A percentile compares a stretch with the other conserved stretches of the same genome.
Conservation (phyloP, 2,888 invertebrate species). For the Deladenus siricidicola region DNA sequence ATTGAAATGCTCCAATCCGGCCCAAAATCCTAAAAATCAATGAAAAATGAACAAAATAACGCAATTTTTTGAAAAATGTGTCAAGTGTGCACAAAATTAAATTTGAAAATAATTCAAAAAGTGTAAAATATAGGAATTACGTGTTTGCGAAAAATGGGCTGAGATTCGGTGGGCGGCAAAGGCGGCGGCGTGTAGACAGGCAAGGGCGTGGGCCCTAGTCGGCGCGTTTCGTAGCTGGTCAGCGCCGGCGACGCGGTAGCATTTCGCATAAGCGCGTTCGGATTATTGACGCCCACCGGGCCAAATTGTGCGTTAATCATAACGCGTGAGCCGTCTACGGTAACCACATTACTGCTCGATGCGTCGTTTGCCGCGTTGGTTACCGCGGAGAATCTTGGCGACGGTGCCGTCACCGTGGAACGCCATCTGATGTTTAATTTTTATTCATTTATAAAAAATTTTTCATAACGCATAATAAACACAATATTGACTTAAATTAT, state of each 20-base stretch:
- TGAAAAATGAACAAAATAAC: background rate
- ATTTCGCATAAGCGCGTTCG: slow-evolving; percentile 31
- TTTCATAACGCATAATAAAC: no score
- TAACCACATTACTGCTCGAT: background rate
- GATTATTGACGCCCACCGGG: slow-evolving; percentile 48
- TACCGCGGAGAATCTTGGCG: background rate
- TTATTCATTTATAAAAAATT: no score
- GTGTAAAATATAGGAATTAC: no score
- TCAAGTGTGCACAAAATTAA: background rate
- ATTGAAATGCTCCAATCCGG: slow-evolving; percentile 11
- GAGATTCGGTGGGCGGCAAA: slow-evolving; percentile 10
- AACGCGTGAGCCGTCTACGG: slow-evolving; percentile 2
- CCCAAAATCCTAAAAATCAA: slow-evolving; percentile 14
- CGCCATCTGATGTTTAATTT: background rate
- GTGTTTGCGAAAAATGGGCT: slow-evolving; percentile 14
- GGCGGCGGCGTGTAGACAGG: slow-evolving; percentile 46
- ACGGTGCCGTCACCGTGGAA: background rate
- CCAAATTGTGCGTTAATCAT: slow-evolving; percentile 41
- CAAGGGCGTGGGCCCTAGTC: slow-evolving; percentile 32
- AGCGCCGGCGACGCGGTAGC: slow-evolving; percentile 11
- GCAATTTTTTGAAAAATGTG: background rate
- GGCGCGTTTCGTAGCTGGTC: slow-evolving; percentile 16
- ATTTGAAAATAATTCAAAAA: background rate
- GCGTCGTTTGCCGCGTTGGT: no score
- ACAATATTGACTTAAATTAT: no score